These are phyloP conservation scores for Cactoblastis cactorum DNA, from an alignment of 2,888 invertebrate species.

Conservation along the genomic window DNA sequence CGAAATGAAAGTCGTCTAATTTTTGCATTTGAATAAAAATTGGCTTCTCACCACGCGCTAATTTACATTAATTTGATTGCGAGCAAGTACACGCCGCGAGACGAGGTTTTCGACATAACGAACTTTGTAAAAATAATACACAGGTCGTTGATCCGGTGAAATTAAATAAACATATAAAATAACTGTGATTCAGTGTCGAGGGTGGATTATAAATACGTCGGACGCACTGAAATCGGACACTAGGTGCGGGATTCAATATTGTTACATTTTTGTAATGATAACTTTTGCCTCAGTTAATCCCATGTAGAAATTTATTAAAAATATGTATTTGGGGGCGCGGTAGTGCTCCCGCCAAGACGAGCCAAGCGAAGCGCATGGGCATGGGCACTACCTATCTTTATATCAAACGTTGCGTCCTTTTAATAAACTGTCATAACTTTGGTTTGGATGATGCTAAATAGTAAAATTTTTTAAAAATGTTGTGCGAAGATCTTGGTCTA, in stretches of 20 bases:
- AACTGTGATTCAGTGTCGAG: conserved; percentile 56
- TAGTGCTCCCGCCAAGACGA: too few relatives aligned
- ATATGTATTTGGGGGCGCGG: too few relatives aligned
- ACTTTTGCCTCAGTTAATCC: background rate
- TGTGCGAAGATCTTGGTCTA: too few relatives aligned
- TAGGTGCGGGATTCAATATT: background rate
- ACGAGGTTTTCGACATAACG: background rate
- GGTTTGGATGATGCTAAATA: too few relatives aligned
- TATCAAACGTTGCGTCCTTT: too few relatives aligned
- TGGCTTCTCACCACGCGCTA: background rate
- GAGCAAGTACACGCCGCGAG: background rate
- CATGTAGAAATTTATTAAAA: too few relatives aligned
- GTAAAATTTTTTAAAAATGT: too few relatives aligned
- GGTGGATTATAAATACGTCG: conserved; percentile 35
- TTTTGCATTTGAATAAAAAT: background rate
- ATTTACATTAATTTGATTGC: background rate
- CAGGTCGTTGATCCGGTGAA: conserved; percentile 70
- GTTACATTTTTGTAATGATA: background rate
- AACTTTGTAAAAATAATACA: conserved; percentile 34
- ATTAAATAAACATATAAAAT: conserved; percentile 75
- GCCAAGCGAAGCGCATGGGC: too few relatives aligned
- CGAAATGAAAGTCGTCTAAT: too few relatives aligned
- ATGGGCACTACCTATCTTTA: too few relatives aligned
- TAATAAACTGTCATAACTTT: too few relatives aligned
- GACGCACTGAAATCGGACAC: background rate